Evolutionary conservation across 2,113 vertebrate genomes (phyloP).

Genomic region (Chloebia gouldiae): DNA sequence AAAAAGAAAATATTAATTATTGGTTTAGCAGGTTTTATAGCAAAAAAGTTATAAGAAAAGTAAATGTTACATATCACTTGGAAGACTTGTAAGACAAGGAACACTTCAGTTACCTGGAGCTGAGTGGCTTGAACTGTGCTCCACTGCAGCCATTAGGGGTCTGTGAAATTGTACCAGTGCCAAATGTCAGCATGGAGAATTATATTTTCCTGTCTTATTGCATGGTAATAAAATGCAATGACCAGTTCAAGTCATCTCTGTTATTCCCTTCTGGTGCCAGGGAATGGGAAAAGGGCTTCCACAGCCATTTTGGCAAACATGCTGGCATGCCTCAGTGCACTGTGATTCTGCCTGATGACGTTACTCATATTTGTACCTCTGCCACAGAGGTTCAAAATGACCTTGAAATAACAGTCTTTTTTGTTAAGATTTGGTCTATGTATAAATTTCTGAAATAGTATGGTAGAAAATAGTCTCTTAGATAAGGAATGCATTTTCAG

Average conservation of each 20-base stretch:
- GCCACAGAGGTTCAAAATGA: background rate
- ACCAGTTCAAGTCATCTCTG: background rate
- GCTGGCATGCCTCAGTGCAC: background rate
- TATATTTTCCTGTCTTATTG: background rate
- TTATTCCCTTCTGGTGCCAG: background rate
- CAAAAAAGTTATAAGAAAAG: background rate
- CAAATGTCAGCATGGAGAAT: background rate
- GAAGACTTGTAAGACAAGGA: background rate
- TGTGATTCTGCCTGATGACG: accelerated
- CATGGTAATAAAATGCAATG: background rate
- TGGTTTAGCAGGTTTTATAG: background rate
- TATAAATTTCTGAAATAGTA: background rate
- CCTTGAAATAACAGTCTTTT: background rate
- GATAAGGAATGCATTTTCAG: background rate
- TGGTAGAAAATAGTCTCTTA: background rate
- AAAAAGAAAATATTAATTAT: background rate
- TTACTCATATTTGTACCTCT: background rate
- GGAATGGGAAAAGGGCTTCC: background rate
- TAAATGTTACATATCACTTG: background rate
- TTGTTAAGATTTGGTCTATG: background rate
- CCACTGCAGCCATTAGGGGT: background rate
- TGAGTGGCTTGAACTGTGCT: background rate
- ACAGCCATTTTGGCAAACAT: background rate
- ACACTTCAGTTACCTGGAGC: background rate
- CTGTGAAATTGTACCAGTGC: background rate